These are phyloP conservation scores for Dolichoris vasculosae DNA, from an alignment of 1,140 invertebrate species.

Conservation along the genomic window DNA sequence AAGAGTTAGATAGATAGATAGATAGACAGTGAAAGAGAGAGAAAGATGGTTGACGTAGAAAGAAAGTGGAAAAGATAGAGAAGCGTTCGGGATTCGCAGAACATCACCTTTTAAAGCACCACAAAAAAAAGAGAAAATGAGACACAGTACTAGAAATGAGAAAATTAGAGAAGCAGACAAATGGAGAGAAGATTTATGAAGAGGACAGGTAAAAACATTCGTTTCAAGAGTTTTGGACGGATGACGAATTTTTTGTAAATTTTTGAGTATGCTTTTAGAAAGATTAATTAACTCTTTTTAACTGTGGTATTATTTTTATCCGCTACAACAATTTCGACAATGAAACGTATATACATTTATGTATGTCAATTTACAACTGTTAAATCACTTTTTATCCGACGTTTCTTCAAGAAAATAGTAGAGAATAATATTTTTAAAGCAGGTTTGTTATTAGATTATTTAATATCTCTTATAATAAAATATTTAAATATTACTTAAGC, in stretches of 20 bases:
- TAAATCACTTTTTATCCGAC: not conserved
- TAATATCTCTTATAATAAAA: too few species aligned
- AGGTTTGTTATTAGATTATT: too few species aligned
- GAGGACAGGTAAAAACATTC: constrained; percentile 22
- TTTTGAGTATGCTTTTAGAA: not conserved
- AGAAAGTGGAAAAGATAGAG: not conserved
- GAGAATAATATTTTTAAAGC: too few species aligned
- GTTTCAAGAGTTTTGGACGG: not conserved
- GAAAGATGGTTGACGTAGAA: not conserved
- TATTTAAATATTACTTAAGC: too few species aligned
- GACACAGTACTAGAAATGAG: not conserved
- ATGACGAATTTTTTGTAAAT: constrained; percentile 14
- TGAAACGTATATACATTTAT: not conserved
- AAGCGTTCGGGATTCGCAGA: not conserved
- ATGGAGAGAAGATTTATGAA: constrained; percentile 18
- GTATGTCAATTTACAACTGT: too few species aligned
- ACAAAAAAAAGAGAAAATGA: not conserved
- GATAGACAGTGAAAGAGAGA: not conserved
- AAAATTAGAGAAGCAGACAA: constrained; percentile 14
- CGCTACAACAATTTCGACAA: not conserved
- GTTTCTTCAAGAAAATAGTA: too few species aligned
- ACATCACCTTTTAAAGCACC: not conserved
- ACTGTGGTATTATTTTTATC: not conserved
- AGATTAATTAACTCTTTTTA: constrained; percentile 22
- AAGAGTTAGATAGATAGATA: not conserved